Base-by-base conservation (phyloP, 2,113 vertebrate species). In the Haemorhous mexicanus region DNA sequence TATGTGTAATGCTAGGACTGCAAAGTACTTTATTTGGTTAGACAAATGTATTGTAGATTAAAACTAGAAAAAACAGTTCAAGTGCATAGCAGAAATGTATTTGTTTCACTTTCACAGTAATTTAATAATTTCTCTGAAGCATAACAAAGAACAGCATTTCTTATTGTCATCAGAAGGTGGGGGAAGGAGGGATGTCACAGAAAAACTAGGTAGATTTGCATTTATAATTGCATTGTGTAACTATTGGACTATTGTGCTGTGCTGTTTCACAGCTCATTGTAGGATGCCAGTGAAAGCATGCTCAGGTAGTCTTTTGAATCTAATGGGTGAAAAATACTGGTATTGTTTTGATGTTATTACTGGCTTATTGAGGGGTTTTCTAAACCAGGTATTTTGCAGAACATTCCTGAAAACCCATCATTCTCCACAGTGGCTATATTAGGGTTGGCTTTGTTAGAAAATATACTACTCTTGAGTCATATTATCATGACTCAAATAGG, bases 41-140 rank as follows among this genome's bases (percentile, higher is more conserved):
- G 81, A 90, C 43, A 92, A 92, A 78, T 85, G 63, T 52, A 41
- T 30, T 83, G 55, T 72, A 74, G 86, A 89, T 96, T 93, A 84
- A 70, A 94, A 87, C 19, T 64, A 68, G 52, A 83, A 92, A 75
- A 93, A 91, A 8, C 53, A 35, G 46, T 61, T 72, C 27, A 55
- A 78, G 9, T 58, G 35, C 2, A 0, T 41, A 44, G 56, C 82
- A 78, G 64, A 75, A 56, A 72, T 43, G 7, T 44, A 64, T 88
- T 93, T 85, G 24, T 84, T 96, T 95, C 52, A 30, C 23, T 90
- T 83, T 74, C n/a, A 59, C 8, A 21, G 35, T 86, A 80, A 91
- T 89, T 87, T 80, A 69, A 37, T 90, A 87, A 39, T 63, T 49
- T 61, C 43, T 67, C 67, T 91, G 91, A 91, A 95, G 85, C 56